Evolutionary conservation across 2,797 vertebrate species (phyloP), one percentile per base, ranked within the genome.

Genomic region (Acanthurus lineatus): DNA sequence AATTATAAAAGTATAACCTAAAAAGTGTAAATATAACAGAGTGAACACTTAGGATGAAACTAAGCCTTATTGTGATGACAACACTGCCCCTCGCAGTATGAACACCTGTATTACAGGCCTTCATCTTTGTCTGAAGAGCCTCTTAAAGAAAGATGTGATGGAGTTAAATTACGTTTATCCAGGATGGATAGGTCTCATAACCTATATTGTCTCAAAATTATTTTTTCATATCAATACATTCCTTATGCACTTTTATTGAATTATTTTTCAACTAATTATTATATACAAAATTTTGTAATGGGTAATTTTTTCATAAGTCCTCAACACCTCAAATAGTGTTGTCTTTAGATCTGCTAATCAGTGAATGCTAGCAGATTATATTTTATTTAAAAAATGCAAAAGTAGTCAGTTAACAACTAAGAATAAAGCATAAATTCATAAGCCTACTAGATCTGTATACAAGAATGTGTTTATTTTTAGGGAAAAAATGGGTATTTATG

Each of bases 61-160:
- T 44, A 15, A 22, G 12, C 22, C 45, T 62, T 25, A n/a, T 15
- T 57, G n/a, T 14, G 1, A 19, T 49, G 52, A 44, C 32, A 77
- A 54, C 17, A 65, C n/a, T 47, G 51, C 35, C 44, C 52, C 32
- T 57, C 44, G 42, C 32, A 63, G 59, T 35, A n/a, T 32, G 15
- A 73, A 57, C 40, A 25, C 16, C 6, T 57, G 61, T 49, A 49
- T 10, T 51, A 77, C 59, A 65, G 14, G 22, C 54, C 2, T 19
- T 19, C 10, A 32, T 32, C 28, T 32, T 32, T 25, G 25, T 25
- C 25, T 5, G 28, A 32, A 54, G 11, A 6, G 1, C 0, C 1
- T 15, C 28, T 9, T 32, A 48, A 42, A 67, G 38, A 14, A 28
- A 28, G 16, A 11, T 3, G 15, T 6, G 28, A 69, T 48, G 2